These are phyloP conservation scores for Eupeodes corollae DNA, from an alignment of 1,140 invertebrate genomes.

Conservation along the genomic window DNA sequence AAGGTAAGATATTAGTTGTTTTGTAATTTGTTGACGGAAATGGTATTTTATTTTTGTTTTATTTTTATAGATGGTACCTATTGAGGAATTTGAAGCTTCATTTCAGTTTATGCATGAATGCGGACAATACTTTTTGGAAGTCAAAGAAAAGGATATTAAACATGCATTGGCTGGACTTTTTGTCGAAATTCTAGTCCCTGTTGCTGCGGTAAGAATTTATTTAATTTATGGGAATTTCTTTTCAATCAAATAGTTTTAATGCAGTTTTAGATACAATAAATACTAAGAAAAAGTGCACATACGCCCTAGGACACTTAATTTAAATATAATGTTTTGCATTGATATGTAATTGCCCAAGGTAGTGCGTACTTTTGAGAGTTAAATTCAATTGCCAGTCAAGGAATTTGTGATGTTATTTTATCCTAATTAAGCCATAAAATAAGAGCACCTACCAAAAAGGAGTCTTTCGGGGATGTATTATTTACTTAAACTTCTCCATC, in stretches of 20 bases:
- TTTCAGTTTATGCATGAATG: conserved; percentile 98
- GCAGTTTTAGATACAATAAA: too few relatives aligned
- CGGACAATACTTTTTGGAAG: conserved; percentile 95
- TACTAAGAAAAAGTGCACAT: too few relatives aligned
- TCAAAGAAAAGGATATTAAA: conserved; percentile 97
- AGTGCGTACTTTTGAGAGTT: too few relatives aligned
- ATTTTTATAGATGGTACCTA: conserved; percentile 82
- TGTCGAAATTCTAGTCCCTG: conserved; percentile 96
- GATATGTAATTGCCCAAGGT: too few relatives aligned
- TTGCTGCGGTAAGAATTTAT: conserved; percentile 71
- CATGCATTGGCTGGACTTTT: conserved; percentile 95
- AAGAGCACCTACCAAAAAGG: too few relatives aligned
- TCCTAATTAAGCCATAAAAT: too few relatives aligned
- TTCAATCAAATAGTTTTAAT: not conserved
- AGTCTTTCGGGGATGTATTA: too few relatives aligned
- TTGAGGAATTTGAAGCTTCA: conserved; percentile 97
- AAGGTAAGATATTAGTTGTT: conserved; percentile 20
- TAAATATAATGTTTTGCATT: not conserved
- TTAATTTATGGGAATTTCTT: not conserved
- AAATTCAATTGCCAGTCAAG: too few relatives aligned
- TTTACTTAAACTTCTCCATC: too few relatives aligned
- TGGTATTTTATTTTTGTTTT: not conserved
- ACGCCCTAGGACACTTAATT: too few relatives aligned
- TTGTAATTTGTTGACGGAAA: conserved; percentile 1
- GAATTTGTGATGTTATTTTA: too few relatives aligned